Percentiles rank a stretch among this genome's conserved stretches.
These are phyloP conservation scores for Ridgeia piscesae DNA, from an alignment of 1,140 invertebrate genomes.

Conservation along the genomic window DNA sequence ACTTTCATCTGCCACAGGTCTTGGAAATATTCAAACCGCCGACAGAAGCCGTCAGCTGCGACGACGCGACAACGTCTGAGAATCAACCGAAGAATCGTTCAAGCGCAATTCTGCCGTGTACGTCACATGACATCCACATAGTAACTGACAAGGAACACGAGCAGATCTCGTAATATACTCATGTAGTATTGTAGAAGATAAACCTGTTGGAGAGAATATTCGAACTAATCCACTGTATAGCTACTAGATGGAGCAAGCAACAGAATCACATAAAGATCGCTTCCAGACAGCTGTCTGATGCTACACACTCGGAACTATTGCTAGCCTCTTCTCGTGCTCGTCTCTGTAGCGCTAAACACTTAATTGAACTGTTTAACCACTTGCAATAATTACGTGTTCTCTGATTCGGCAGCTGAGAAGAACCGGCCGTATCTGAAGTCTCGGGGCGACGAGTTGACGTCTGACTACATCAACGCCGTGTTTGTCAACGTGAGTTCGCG, in stretches of 20 bases:
- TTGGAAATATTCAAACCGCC: background rate
- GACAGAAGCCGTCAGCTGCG: background rate
- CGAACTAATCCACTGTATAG: too few relatives aligned
- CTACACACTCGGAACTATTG: too few relatives aligned
- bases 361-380: background rate
- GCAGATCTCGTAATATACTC: too few relatives aligned
- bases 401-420: constrained; percentile 13
- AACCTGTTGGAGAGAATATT: too few relatives aligned
- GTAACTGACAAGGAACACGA: background rate
- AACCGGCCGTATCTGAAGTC: constrained; percentile 16
- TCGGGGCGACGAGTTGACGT: background rate
- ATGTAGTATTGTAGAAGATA: too few relatives aligned
- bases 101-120: background rate
- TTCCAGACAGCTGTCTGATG: too few relatives aligned
- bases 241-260: too few relatives aligned
- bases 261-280: too few relatives aligned
- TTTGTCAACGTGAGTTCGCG: constrained; percentile 17
- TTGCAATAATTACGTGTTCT: background rate
- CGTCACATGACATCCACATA: too few relatives aligned
- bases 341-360: too few relatives aligned
- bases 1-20: background rate
- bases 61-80: background rate
- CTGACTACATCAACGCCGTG: constrained; percentile 20
- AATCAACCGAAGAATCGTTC: background rate
- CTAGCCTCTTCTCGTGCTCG: too few relatives aligned